Base-by-base conservation (phyloP, 2,888 invertebrate species). In the Hirtodrosophila trivittata region DNA sequence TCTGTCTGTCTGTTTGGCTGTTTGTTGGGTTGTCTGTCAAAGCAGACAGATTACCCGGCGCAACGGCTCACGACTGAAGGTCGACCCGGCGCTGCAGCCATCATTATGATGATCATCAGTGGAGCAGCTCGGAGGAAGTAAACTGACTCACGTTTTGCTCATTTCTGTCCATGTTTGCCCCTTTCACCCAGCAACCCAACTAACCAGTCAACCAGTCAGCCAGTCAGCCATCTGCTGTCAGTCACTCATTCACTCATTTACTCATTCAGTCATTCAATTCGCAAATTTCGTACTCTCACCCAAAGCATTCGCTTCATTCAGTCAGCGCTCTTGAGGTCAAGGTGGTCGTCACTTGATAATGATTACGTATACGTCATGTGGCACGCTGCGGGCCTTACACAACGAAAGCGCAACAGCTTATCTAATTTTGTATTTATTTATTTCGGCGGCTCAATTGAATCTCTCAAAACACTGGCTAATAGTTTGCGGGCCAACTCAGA, bases 101-200 rank as follows among this genome's bases (percentile, higher is more conserved):
- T 18, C 50, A 56, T 33, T 39, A 33, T 35, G 30, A 65, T 51
- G 46, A 55, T 30, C 47, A 39, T 54, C 59, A 54, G 28, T 2
- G 55, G 30, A 60, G 50, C 39, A 37, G 52, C 49, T 21, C 35
- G 21, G 3, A 21, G 5, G 16, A 42, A 62, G 59, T 50, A 45
- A 66, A 52, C 77, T 68, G 83, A 80, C 65, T 84, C 82, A 82
- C 82, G 82, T 84, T 82, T 77, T 59, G 66, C 74, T 69, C 85
- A 72, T 78, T 84, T 73, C 57, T 63, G n/a, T n/a, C n/a, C n/a
- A n/a, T n/a, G n/a, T n/a, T 51, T 57, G 41, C 54, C 55, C 33
- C 52, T 46, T 54, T 30, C 51, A 25, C 63, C 57, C 45, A 47
- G 32, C 28, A 42, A 25, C 30, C 16, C 30, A 13, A 5, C 6